Evolutionary conservation across 2,888 invertebrate species (phyloP), one percentile per base, ranked within the genome.

Genomic region (Agonopterix arenella): DNA sequence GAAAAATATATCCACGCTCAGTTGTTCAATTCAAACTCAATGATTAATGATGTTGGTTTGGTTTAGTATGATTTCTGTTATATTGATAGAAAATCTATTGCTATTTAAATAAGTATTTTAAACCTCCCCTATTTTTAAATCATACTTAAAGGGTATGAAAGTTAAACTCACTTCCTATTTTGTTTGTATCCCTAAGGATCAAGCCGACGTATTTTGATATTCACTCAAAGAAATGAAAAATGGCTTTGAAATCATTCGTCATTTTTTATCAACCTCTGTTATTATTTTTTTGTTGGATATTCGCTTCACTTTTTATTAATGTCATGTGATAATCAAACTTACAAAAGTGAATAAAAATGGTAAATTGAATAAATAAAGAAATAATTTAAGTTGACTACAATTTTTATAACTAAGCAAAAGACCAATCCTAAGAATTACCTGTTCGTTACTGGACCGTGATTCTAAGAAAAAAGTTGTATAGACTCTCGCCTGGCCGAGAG

Each of bases 31-130:
- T 16, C 10, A 28, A 4, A 43, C 11, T 43, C n/a, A 13, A 86
- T 89, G 86, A 88, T 88, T 83, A 83, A 85, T 86, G 88, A 80
- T 67, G 62, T 61, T 60, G 66, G 69, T 62, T 61, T 60, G 66
- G 69, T 76, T 80, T 73, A 74, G 70, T 74, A 70, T 70, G 64
- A 80, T 80, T 78, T 78, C 73, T 73, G 70, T 78, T 76, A 76
- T 79, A 80, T 81, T 78, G 83, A 80, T 74, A 76, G 71, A 62
- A 68, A 64, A 75, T 80, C 73, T 73, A 73, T 70, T 57, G 52
- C 64, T 28, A 28, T 73, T 72, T 76, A 62, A 59, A 65, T 67
- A 73, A 73, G 78, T 76, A 73, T 73, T 73, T 72, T 60, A 68
- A 72, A 73, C 68, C 68, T 66, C 72, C 77, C 77, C 66, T 66